A percentile compares a stretch with the other conserved stretches of the same genome.
These are phyloP conservation scores for Hirundichthys speculiger DNA, from an alignment of 2,113 vertebrate species.

Conservation along the genomic window DNA sequence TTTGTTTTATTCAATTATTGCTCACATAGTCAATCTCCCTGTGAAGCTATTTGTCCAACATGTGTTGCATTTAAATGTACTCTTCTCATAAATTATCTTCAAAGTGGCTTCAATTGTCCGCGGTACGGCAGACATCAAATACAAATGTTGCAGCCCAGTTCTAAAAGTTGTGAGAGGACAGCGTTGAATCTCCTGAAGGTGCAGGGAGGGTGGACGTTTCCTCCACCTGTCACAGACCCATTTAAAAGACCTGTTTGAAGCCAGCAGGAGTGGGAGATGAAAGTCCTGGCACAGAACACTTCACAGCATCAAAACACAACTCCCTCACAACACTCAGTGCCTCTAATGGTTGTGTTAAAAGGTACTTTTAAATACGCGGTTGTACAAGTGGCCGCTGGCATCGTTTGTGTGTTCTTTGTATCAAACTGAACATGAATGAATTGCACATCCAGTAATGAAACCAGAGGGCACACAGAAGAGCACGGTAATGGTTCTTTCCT, in stretches of 20 bases:
- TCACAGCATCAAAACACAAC: slow-evolving; percentile 67
- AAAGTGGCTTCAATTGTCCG: not conserved
- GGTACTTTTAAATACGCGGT: slow-evolving; percentile 56
- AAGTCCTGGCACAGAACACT: slow-evolving; percentile 63
- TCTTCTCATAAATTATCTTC: not conserved
- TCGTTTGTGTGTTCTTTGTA: slow-evolving; percentile 31
- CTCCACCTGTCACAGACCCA: slow-evolving; percentile 31
- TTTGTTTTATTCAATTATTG: not conserved
- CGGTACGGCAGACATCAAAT: not conserved
- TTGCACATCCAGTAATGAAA: slow-evolving; percentile 20
- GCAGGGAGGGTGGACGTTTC: slow-evolving; percentile 8
- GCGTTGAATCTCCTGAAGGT: not conserved
- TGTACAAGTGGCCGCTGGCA: slow-evolving; percentile 56
- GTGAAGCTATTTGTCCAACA: not conserved
- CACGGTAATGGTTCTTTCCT: not conserved
- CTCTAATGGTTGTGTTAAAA: slow-evolving; percentile 61
- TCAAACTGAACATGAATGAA: slow-evolving; percentile 48
- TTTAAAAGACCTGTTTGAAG: slow-evolving; percentile 70
- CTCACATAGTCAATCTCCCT: not conserved
- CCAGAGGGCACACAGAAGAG: slow-evolving; percentile 11
- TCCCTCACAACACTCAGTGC: slow-evolving; percentile 46
- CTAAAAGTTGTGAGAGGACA: slow-evolving; percentile 4
- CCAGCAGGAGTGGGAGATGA: slow-evolving; percentile 70
- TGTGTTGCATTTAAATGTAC: not conserved
- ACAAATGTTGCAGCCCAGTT: not conserved